These are phyloP conservation scores for Hippopotamus amphibius DNA, from an alignment of 2,113 vertebrate species.

Conservation along the genomic window DNA sequence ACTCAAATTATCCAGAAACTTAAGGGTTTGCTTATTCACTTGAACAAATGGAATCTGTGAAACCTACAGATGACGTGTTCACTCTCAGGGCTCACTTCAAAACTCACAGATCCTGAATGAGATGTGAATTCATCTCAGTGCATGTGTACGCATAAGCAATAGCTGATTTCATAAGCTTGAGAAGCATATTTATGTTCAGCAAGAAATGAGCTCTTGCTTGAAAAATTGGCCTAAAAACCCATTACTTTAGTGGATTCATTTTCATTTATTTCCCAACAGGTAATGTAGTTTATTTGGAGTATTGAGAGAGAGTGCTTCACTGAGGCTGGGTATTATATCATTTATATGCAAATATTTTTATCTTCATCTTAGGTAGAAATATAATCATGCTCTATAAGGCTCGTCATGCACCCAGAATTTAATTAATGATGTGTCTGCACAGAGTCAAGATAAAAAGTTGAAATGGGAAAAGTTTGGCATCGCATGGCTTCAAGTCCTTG, in stretches of 20 bases:
- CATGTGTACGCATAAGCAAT: constrained; percentile 16
- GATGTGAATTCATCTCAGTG: constrained; percentile 45
- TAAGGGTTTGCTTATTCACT: constrained; percentile 33
- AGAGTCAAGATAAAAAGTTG: constrained; percentile 51
- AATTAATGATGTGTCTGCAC: constrained; percentile 45
- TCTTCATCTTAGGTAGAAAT: constrained; percentile 61
- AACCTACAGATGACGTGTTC: background rate
- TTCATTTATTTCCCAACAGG: constrained; percentile 66
- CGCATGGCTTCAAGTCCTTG: background rate
- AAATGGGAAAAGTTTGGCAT: background rate
- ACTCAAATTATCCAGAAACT: constrained; percentile 28
- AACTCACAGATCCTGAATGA: constrained; percentile 3
- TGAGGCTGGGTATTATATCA: constrained; percentile 51
- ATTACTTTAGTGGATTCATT: constrained; percentile 50
- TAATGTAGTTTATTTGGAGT: constrained; percentile 62
- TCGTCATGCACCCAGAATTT: constrained; percentile 40
- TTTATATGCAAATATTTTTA: constrained; percentile 74
- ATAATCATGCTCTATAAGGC: constrained; percentile 38
- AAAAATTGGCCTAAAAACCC: constrained; percentile 68
- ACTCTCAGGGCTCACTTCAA: constrained; percentile 13
- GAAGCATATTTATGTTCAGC: constrained; percentile 58
- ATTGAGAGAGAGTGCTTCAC: background rate
- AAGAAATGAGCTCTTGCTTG: constrained; percentile 59
- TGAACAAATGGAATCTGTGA: constrained; percentile 61
- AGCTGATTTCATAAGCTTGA: constrained; percentile 54